Evolutionary conservation across 2,113 vertebrate species (phyloP).

Genomic region (Pelecanus crispus): DNA sequence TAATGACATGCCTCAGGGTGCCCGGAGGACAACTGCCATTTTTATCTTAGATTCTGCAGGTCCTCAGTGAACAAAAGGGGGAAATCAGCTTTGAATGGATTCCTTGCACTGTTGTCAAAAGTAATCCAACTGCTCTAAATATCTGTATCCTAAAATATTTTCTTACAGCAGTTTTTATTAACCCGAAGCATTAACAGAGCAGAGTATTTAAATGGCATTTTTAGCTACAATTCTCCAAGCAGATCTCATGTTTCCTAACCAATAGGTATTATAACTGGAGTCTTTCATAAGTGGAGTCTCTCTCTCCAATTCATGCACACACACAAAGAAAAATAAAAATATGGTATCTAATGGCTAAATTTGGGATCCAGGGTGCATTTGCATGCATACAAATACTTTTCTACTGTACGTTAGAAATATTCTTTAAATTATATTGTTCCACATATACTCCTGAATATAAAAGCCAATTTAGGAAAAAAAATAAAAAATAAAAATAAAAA

Average conservation of each 20-base stretch:
- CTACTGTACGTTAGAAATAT: slow-evolving; percentile 40
- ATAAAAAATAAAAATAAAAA: neutral
- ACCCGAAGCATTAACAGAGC: slow-evolving; percentile 69
- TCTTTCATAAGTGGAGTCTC: neutral
- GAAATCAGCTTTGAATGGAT: slow-evolving; percentile 80
- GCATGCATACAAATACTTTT: neutral
- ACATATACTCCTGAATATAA: neutral
- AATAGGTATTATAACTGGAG: slow-evolving; percentile 14
- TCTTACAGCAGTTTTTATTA: slow-evolving; percentile 66
- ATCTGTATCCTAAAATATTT: slow-evolving; percentile 77
- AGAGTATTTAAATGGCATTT: slow-evolving; percentile 69
- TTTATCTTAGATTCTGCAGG: slow-evolving; percentile 91
- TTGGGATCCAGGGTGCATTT: slow-evolving; percentile 1
- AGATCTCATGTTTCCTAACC: slow-evolving; percentile 61
- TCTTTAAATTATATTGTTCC: slow-evolving; percentile 5
- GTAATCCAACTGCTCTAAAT: slow-evolving; percentile 77
- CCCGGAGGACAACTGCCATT: slow-evolving; percentile 93
- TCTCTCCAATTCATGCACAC: neutral
- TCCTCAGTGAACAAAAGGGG: slow-evolving; percentile 74
- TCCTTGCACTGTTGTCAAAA: slow-evolving; percentile 80
- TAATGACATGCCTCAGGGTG: slow-evolving; percentile 95
- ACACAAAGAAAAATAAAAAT: slow-evolving; percentile 45
- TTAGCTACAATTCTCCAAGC: slow-evolving; percentile 72
- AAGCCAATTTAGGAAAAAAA: neutral
- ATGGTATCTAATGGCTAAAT: slow-evolving; percentile 10